Conservation (phyloP, 1,140 invertebrate genomes). For the Sitobion miscanthi region DNA sequence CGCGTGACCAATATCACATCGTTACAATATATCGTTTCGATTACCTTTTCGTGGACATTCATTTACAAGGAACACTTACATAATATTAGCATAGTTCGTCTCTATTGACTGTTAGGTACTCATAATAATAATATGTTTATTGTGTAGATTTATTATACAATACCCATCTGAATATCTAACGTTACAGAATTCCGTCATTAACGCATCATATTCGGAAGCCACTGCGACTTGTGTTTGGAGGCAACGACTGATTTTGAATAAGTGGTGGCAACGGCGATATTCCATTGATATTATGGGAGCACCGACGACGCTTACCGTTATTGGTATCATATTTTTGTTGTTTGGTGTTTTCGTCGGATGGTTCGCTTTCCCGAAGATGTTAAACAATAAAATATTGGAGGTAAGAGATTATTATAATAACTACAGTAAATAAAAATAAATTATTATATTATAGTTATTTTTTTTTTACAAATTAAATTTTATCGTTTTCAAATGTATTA, state of each 20-base stretch:
- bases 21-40: not conserved
- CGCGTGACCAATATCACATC: not conserved
- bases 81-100: not conserved
- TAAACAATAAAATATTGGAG: constrained; percentile 49
- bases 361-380: constrained; percentile 52
- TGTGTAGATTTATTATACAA: not conserved
- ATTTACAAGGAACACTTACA: not conserved
- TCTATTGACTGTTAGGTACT: not conserved
- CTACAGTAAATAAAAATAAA: not conserved
- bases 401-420: constrained; percentile 22
- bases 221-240: not conserved
- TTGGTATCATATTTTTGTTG: constrained; percentile 35
- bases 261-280: not conserved
- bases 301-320: constrained; percentile 51
- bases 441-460: not conserved
- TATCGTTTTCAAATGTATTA: not conserved
- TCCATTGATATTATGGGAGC: constrained; percentile 54
- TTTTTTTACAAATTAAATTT: not conserved
- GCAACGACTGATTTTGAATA: not conserved
- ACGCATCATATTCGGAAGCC: not conserved
- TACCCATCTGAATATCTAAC: not conserved
- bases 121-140: not conserved
- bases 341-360: constrained; percentile 53
- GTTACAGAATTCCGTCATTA: not conserved
- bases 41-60: not conserved